Conservation (phyloP, 2,888 invertebrate species). For the Zygothrica quintamaculata region DNA sequence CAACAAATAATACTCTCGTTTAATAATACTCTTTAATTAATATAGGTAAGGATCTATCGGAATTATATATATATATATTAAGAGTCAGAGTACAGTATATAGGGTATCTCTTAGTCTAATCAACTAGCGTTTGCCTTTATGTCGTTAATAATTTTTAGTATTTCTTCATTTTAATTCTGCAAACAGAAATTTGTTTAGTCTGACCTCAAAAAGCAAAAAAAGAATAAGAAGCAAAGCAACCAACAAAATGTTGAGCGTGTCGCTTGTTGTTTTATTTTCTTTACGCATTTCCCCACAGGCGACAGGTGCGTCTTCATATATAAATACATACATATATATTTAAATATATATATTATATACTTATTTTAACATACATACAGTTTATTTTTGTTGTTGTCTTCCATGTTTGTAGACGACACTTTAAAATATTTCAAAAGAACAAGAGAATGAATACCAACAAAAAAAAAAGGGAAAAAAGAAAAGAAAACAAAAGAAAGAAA, state of each 20-base stretch:
- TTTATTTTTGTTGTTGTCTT: conserved; percentile 33
- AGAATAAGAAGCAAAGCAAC: conserved; percentile 22
- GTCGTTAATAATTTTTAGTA: conserved; percentile 68
- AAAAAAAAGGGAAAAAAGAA: no score
- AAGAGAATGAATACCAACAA: no score
- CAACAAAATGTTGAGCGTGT: conserved; percentile 57
- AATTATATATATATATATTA: no score
- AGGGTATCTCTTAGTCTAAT: neutral
- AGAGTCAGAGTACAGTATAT: conserved; percentile 1
- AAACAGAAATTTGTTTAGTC: conserved; percentile 51
- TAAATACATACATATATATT: conserved; percentile 31
- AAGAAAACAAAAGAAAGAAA: conserved; percentile 9
- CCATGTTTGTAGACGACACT: conserved; percentile 48
- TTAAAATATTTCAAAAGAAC: conserved; percentile 37
- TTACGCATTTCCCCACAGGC: conserved; percentile 64
- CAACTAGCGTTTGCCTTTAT: conserved; percentile 27
- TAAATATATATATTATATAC: conserved; percentile 21
- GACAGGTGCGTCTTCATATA: conserved; percentile 69
- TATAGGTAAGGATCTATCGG: no score
- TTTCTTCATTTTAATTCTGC: conserved; percentile 25
- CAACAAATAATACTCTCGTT: conserved; percentile 29
- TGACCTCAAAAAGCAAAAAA: conserved; percentile 77
- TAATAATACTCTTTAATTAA: neutral
- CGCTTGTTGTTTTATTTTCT: conserved; percentile 75
- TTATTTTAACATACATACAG: conserved; percentile 31